Percentiles rank a stretch among this genome's conserved stretches.
Evolutionary conservation across 2,797 vertebrate genomes (phyloP).

Genomic region (Xenopus petersii): DNA sequence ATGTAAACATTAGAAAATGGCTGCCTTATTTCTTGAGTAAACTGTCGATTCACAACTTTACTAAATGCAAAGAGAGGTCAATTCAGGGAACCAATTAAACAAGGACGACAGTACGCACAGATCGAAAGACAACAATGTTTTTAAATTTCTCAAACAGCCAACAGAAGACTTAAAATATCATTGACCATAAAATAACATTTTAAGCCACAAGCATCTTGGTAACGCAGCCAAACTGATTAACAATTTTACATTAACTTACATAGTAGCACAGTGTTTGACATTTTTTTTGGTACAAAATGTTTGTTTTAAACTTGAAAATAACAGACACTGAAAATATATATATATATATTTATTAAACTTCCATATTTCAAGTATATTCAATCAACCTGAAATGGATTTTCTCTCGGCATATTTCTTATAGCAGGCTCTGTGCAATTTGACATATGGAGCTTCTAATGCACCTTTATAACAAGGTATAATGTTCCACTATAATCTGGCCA

Average conservation of each 20-base stretch:
- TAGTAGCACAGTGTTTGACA: slow-evolving; percentile 67
- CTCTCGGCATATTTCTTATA: slow-evolving; percentile 56
- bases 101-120: slow-evolving; percentile 51
- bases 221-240: slow-evolving; percentile 53
- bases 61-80: too few relatives aligned
- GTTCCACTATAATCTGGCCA: slow-evolving; percentile 20
- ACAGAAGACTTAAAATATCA: slow-evolving; percentile 60
- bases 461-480: slow-evolving; percentile 37
- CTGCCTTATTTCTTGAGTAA: too few relatives aligned
- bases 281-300: slow-evolving; percentile 67
- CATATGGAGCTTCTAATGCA: slow-evolving; percentile 16
- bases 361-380: slow-evolving; percentile 44
- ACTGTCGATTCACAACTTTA: too few relatives aligned
- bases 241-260: slow-evolving; percentile 49
- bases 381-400: slow-evolving; percentile 57
- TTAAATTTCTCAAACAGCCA: slow-evolving; percentile 60
- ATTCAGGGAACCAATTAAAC: not conserved
- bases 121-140: slow-evolving; percentile 57
- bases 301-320: slow-evolving; percentile 40
- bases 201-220: slow-evolving; percentile 53
- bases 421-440: slow-evolving; percentile 54
- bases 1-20: too few relatives aligned
- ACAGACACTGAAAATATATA: slow-evolving; percentile 37
- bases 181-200: slow-evolving; percentile 56
- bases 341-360: slow-evolving; percentile 19